Base-by-base conservation (phyloP, 2,113 vertebrate genomes). In the Protobothrops flavoviridis region DNA sequence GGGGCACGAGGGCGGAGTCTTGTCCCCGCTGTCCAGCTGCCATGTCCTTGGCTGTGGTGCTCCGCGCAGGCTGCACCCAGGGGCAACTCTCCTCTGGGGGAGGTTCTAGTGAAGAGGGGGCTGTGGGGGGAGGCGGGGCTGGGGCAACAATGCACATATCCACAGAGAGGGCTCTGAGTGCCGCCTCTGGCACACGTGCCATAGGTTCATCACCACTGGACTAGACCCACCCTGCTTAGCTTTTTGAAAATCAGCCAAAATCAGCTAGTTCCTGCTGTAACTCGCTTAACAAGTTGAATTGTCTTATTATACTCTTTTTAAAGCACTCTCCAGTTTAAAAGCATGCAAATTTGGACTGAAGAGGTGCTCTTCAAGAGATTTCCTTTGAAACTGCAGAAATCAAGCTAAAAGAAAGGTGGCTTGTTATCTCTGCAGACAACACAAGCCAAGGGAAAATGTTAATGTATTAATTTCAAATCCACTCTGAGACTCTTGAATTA, bases 271-370 rank as follows among this genome's bases (percentile, higher is more conserved):
- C 74, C 74, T 81, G 74, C 74, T 81, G 5, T 39, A 39, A 95
- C 95, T 95, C 94, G 5, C 69, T 93, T 94, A 94, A 96, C 89
- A 94, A 96, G 69, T 90, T 53, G 87, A 92, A 56, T 20, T 85
- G 85, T 93, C 33, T 1, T 1, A 91, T 21, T 9, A 20, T 56
- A 93, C 13, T 90, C 89, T 89, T 96, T 50, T 92, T 94, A 93
- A 96, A 96, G 95, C 57, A 94, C 88, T 95, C 94, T 29, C 0
- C 52, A 93, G 94, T 95, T 90, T 89, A 94, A 94, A 95, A 94
- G 43, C 92, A 15, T 86, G 88, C 56, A 95, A 90, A 95, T 95
- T 92, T 93, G 91, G 96, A 95, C 90, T 91, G 93, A 95, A 94
- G 91, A 29, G 95, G 92, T 7, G 43, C n/a, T 89, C 91, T 95